Evolutionary conservation across 1,140 invertebrate species (phyloP), one percentile per base, ranked within the genome.

Genomic region (Dendroctonus ponderosae): DNA sequence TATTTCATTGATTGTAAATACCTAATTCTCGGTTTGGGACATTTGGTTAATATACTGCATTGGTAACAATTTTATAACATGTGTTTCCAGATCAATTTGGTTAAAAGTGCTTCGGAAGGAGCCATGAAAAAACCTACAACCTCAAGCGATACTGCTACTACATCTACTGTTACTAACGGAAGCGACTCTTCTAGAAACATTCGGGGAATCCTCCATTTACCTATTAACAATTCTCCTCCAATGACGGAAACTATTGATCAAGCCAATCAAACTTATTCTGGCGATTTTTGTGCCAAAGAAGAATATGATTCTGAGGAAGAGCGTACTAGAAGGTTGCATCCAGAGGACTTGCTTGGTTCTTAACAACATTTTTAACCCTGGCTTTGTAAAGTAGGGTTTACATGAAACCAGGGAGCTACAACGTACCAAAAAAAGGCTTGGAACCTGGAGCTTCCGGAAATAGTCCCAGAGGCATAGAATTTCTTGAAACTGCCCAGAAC

Each of bases 361-460:
- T 12, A 43, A 65, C 26, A 26, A 26, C 26, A 26, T 26, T 26
- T 26, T 26, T 26, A 26, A 26, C 26, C 26, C 26, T 26, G 26
- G 26, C 3, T 26, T 26, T 26, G 26, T 2, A 7, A 5, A 44
- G 38, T 41, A 67, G 78, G 14, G 78, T 82, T n/a, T 84, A 83
- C 65, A 84, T 84, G 81, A 83, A 84, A 70, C 82, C 82, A 5
- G 82, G 82, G 6, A 83, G 81, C 59, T 83, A 84, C 68, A 81
- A 80, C 49, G 80, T 82, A 0, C 82, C 82, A 0, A 82, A 81
- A 54, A 82, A 81, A 54, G 73, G 78, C 8, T 73, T 76, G 7
- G 71, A 70, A 46, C 43, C 53, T 9, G 54, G 59, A 46, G 44
- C 56, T 52, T 46, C 64, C 12, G 62, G 46, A 9, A 49, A 57